These are phyloP conservation scores for Spheniscus mendiculus DNA, from an alignment of 2,113 vertebrate genomes.

Conservation along the genomic window DNA sequence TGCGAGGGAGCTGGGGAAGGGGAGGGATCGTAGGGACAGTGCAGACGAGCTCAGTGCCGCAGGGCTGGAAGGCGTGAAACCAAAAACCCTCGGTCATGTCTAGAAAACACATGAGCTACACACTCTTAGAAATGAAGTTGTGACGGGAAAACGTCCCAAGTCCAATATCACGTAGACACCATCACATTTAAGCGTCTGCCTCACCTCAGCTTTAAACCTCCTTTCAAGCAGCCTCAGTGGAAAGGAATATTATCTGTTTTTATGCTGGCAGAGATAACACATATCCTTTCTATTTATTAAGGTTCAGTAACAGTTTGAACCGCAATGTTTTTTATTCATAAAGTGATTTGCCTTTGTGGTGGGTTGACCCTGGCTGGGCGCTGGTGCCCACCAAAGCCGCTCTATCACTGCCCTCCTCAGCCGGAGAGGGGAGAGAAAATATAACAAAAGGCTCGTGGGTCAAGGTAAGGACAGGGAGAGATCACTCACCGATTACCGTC, in stretches of 20 bases:
- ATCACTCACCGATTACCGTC: too few relatives aligned
- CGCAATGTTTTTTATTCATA: background rate
- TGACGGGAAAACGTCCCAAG: background rate
- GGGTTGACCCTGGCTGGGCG: too few relatives aligned
- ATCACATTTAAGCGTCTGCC: background rate
- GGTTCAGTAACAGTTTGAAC: background rate
- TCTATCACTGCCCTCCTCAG: too few relatives aligned
- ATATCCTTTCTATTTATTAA: background rate
- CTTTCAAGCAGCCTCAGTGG: background rate
- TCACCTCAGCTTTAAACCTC: background rate
- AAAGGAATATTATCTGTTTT: background rate
- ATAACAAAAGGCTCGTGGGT: too few relatives aligned
- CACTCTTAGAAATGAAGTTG: too few relatives aligned
- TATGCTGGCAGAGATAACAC: background rate
- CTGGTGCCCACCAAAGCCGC: too few relatives aligned
- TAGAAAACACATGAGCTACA: background rate
- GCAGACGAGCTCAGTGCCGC: fast-evolving
- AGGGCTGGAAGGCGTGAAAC: background rate
- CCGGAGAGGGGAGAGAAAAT: too few relatives aligned
- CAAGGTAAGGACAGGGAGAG: too few relatives aligned
- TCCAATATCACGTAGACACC: fast-evolving
- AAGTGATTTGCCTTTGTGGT: background rate
- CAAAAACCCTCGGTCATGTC: background rate
- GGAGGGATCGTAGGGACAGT: background rate
- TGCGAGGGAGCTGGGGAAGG: background rate